phyloP scores from a whole-genome alignment of 2,797 vertebrate genomes.

The Petrocephalus sullivani region DNA sequence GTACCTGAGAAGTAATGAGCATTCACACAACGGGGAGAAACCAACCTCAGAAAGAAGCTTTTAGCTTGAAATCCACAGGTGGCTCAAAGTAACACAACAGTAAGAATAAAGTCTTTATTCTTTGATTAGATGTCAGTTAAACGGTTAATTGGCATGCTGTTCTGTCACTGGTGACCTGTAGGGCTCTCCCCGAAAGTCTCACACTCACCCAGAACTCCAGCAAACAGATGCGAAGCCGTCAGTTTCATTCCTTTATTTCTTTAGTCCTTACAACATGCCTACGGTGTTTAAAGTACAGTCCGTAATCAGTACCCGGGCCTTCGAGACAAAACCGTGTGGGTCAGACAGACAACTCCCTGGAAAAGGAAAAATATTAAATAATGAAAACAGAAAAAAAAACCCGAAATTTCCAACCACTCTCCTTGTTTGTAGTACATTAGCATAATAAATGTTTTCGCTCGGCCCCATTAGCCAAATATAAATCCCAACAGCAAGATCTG shows the following conservation, averaged over 20 bases:
- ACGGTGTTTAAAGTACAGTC: constrained; percentile 52
- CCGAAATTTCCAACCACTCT: background rate
- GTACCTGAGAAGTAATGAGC: background rate
- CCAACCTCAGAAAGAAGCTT: background rate
- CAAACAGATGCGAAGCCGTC: constrained; percentile 21
- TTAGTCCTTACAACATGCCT: constrained; percentile 56
- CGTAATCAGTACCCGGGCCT: constrained; percentile 43
- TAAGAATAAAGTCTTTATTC: background rate
- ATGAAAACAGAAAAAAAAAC: constrained; percentile 18
- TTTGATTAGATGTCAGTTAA: background rate
- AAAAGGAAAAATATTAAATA: constrained; percentile 8
- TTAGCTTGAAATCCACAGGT: background rate
- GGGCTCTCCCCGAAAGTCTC: background rate
- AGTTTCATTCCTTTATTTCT: constrained; percentile 57
- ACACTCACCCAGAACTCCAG: background rate
- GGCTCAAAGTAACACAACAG: background rate
- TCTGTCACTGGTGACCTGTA: background rate
- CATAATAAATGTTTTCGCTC: background rate
- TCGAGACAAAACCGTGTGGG: constrained; percentile 37
- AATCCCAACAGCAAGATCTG: background rate
- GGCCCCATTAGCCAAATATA: constrained; percentile 4
- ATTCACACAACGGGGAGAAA: background rate
- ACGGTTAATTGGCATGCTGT: background rate
- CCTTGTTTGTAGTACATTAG: background rate
- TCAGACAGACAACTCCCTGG: constrained; percentile 29